Percentiles rank a stretch among this genome's conserved stretches.
Conservation (phyloP, 2,113 vertebrate genomes). For the Astur gentilis region DNA sequence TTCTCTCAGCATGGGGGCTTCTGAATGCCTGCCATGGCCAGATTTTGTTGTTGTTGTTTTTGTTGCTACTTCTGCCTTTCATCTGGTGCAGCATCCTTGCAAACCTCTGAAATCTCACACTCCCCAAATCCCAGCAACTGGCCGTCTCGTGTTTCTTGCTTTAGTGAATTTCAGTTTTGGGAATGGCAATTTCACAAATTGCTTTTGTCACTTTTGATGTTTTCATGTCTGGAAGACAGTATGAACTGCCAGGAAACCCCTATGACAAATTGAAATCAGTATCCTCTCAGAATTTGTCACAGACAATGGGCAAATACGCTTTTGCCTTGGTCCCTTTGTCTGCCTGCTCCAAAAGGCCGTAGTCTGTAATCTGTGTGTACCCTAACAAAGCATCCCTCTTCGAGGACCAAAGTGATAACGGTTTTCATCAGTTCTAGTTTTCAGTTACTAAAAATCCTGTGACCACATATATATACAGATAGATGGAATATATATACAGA, state of each 20-base stretch:
- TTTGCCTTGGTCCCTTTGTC: not conserved
- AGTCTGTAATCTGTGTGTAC: not conserved
- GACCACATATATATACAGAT: not conserved
- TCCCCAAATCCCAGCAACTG: not conserved
- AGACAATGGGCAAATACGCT: not conserved
- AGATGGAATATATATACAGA: not conserved
- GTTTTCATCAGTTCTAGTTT: not conserved
- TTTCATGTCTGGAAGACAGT: not conserved
- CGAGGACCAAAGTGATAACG: not conserved
- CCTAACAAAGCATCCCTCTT: not conserved
- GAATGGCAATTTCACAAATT: not conserved
- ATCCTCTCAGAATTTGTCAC: not conserved
- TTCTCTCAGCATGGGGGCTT: not conserved
- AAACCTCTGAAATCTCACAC: not conserved
- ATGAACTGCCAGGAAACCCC: not conserved
- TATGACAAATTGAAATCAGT: not conserved
- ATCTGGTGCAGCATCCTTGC: not conserved
- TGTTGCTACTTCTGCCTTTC: conserved; percentile 5
- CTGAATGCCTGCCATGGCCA: not conserved
- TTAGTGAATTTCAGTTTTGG: not conserved
- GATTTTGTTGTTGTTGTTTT: not conserved
- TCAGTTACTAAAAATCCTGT: not conserved
- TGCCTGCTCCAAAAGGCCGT: not conserved
- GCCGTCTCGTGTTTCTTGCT: not conserved
- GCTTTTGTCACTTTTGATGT: not conserved